phyloP scores from a whole-genome alignment of 2,113 vertebrate species.

The Actenoides hombroni region DNA sequence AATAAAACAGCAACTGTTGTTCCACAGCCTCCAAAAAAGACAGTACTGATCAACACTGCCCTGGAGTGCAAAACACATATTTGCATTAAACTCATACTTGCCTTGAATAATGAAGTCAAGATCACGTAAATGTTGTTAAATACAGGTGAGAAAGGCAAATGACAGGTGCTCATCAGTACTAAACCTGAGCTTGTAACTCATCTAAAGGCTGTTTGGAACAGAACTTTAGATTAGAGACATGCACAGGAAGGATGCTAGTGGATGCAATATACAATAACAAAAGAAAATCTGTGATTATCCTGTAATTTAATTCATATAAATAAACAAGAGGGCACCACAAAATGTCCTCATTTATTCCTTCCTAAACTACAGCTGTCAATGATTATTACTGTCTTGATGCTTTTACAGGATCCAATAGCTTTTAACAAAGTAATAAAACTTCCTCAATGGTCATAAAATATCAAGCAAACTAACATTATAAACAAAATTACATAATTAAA shows the following conservation, averaged over 20 bases:
- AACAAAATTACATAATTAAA: background rate
- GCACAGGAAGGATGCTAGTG: background rate
- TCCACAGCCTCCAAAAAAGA: background rate
- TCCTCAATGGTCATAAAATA: slow-evolving; percentile 18
- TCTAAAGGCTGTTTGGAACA: background rate
- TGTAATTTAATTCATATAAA: slow-evolving; percentile 32
- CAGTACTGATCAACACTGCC: background rate
- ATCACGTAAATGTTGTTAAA: background rate
- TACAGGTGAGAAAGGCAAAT: background rate
- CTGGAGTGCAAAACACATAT: background rate
- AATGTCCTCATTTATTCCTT: slow-evolving; percentile 5
- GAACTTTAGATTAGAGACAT: background rate
- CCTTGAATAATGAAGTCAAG: background rate
- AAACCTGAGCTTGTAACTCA: background rate
- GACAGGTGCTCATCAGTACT: background rate
- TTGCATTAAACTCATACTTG: background rate
- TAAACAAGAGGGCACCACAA: background rate
- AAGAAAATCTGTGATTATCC: slow-evolving; percentile 17
- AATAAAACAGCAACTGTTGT: background rate
- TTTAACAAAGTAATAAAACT: slow-evolving; percentile 29
- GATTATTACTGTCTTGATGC: slow-evolving; percentile 22
- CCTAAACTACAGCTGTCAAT: slow-evolving; percentile 12
- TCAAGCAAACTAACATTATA: background rate
- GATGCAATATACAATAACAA: background rate
- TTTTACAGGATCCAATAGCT: slow-evolving; percentile 15